These are phyloP conservation scores for Bradypus variegatus DNA, from an alignment of 2,797 vertebrate species.

Conservation along the genomic window DNA sequence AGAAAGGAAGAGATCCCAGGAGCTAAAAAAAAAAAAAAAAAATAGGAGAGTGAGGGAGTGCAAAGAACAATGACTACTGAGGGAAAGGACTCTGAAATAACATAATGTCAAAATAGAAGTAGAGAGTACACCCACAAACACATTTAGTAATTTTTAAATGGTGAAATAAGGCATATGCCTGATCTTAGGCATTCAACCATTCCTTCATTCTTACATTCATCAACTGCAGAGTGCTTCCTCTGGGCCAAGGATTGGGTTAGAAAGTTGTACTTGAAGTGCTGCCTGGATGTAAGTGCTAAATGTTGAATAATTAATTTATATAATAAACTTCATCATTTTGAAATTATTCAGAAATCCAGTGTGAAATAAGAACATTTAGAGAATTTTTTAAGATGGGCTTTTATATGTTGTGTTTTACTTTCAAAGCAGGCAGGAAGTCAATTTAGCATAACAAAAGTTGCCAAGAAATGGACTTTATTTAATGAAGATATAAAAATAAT, in stretches of 20 bases:
- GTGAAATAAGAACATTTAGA: background rate
- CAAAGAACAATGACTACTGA: background rate
- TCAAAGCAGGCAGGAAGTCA: background rate
- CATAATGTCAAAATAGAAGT: background rate
- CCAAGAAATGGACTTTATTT: constrained; percentile 29
- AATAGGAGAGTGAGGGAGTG: background rate
- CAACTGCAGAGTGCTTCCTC: background rate
- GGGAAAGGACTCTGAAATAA: background rate
- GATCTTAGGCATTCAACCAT: background rate
- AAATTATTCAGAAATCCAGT: constrained; percentile 2
- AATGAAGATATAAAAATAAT: background rate
- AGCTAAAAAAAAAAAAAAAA: background rate
- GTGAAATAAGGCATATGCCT: background rate
- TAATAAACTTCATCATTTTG: background rate
- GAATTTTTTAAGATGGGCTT: background rate
- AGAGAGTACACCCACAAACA: background rate
- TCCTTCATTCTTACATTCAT: background rate
- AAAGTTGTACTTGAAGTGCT: background rate
- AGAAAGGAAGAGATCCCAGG: background rate
- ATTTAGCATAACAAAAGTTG: constrained; percentile 2
- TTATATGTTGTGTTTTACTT: background rate
- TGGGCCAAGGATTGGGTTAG: background rate
- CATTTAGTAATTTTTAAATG: background rate
- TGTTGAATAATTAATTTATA: background rate
- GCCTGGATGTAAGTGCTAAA: background rate